Evolutionary conservation across 1,140 invertebrate genomes (phyloP), one percentile per base, ranked within the genome.

Genomic region (Orussus abietinus): DNA sequence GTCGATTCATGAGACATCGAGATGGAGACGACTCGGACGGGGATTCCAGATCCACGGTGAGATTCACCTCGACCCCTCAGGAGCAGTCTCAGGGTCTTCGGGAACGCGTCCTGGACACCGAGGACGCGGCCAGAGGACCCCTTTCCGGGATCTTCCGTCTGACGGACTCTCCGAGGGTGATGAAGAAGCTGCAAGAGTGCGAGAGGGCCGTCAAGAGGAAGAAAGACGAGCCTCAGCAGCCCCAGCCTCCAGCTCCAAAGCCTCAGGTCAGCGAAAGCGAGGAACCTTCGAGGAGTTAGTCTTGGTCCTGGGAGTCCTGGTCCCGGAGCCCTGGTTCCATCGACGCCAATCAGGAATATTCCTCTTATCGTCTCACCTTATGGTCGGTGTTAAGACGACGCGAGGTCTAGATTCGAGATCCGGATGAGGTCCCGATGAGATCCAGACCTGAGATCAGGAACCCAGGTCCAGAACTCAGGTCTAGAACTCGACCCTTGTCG

Each of bases 91-190:
- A n/a, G n/a, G 51, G 40, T 14, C 25, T 56, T 55, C 79, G 88
- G 35, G 87, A 90, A 61, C 80, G 84, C 36, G 86, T 93, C 0
- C 70, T 91, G 11, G 90, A 93, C 59, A 92, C 90, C 3, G 90
- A 95, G 70, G 90, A 93, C 59, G 89, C 88, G 1, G 84, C 88
- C 3, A 77, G 85, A 38, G 92, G 91, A 4, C 91, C 91, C 1
- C 76, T 96, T 0, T 92, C 89, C 65, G 92, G 91, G 28, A 91
- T 95, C 57, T 87, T 88, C 34, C 77, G 88, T n/a, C 70, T 94
- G 3, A 81, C 82, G n/a, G 92, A 95, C 62, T 92, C 88, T 20
- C 86, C 90, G 0, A 76, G 89, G 29, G 87, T 93, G 0, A 91
- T 94, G 79, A 88, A 90, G 66, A 83, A 90, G 33, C 75, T 94